Conservation (phyloP, 2,113 vertebrate species). For the Urocynchramus pylzowi region DNA sequence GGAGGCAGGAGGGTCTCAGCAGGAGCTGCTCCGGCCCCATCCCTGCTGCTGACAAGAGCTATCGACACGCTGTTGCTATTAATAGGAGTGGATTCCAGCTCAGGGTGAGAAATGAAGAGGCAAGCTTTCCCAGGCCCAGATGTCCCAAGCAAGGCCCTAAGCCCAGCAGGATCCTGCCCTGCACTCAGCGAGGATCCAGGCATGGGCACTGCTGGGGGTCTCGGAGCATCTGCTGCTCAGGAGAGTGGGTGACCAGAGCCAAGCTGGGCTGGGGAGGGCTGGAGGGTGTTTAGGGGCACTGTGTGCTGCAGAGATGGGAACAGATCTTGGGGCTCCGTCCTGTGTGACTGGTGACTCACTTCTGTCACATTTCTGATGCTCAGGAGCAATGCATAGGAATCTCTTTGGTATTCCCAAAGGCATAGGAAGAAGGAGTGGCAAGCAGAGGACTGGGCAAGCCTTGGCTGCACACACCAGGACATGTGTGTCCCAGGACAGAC, state of each 20-base stretch:
- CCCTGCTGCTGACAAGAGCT: background rate
- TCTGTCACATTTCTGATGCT: background rate
- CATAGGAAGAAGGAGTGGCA: background rate
- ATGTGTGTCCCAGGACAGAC: fast-evolving
- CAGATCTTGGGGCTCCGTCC: background rate
- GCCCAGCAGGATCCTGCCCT: constrained; percentile 9
- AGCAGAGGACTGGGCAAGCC: background rate
- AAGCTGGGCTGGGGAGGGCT: background rate
- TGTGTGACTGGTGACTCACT: background rate
- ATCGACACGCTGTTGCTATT: background rate
- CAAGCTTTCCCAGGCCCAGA: constrained; percentile 36
- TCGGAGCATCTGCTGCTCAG: background rate
- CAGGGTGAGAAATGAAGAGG: constrained; percentile 29
- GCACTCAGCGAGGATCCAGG: background rate
- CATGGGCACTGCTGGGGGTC: background rate
- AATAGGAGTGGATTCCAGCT: constrained; percentile 42
- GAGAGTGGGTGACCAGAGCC: fast-evolving
- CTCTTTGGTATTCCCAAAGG: background rate
- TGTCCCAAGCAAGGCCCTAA: background rate
- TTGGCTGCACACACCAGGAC: background rate
- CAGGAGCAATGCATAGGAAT: background rate
- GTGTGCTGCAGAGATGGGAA: background rate
- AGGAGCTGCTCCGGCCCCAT: fast-evolving
- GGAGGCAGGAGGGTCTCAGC: background rate
- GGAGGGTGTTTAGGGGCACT: background rate